These are phyloP conservation scores for Plectrocnemia conspersa DNA, from an alignment of 1,140 invertebrate species.

Conservation along the genomic window DNA sequence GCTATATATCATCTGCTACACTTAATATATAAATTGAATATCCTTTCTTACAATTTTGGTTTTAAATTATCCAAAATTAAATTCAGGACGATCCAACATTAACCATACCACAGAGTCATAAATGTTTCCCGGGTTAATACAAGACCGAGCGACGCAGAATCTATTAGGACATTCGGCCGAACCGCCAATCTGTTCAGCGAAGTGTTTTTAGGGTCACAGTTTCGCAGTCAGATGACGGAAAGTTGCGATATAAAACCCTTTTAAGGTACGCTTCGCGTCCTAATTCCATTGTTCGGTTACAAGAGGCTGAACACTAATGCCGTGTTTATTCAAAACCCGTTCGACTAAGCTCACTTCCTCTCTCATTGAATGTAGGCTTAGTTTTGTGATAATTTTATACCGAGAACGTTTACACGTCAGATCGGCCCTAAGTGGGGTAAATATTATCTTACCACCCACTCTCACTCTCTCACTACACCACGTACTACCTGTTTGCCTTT, in stretches of 20 bases:
- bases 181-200: too few species aligned
- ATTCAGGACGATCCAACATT: too few species aligned
- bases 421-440: constrained; percentile 18
- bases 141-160: too few species aligned
- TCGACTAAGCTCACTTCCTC: constrained; percentile 11
- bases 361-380: constrained; percentile 16
- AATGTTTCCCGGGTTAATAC: too few species aligned
- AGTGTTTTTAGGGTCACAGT: too few species aligned
- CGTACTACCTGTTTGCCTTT: not conserved
- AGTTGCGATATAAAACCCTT: constrained; percentile 1
- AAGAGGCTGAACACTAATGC: constrained; percentile 14
- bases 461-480: constrained; percentile 4
- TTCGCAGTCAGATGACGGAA: too few species aligned
- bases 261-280: not conserved
- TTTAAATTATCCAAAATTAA: too few species aligned
- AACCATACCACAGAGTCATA: too few species aligned
- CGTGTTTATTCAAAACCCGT: constrained; percentile 16
- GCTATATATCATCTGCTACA: too few species aligned
- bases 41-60: too few species aligned
- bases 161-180: too few species aligned
- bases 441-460: constrained; percentile 24
- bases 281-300: constrained; percentile 8
- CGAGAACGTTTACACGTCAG: constrained; percentile 13
- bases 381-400: constrained; percentile 19
- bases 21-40: too few species aligned